These are phyloP conservation scores for Lateolabrax maculatus DNA, from an alignment of 2,797 vertebrate genomes.

Conservation along the genomic window DNA sequence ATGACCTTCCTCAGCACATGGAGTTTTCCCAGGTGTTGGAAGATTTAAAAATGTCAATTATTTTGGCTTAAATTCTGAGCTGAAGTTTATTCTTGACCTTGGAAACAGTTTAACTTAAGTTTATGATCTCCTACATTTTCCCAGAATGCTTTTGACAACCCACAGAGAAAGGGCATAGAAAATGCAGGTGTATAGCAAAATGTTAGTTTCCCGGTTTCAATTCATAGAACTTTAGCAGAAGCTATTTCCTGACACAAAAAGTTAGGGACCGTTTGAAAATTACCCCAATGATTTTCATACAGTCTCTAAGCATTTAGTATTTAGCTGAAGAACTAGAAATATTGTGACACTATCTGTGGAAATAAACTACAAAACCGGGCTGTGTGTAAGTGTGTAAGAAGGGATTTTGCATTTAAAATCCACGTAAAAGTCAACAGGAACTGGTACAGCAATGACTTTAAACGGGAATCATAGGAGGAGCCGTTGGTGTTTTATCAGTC, in stretches of 20 bases:
- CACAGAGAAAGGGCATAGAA: neutral
- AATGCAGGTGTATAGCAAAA: neutral
- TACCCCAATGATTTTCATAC: neutral
- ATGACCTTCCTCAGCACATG: neutral
- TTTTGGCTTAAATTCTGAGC: neutral
- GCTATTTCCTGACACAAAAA: no score
- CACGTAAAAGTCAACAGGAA: conserved; percentile 39
- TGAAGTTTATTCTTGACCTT: neutral
- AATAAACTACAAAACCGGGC: neutral
- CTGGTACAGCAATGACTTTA: conserved; percentile 36
- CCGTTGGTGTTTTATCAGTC: conserved; percentile 72
- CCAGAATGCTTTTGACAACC: neutral
- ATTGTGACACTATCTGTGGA: neutral
- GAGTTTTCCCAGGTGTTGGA: neutral
- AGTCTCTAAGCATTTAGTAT: neutral
- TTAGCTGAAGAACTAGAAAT: neutral
- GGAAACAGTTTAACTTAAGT: neutral
- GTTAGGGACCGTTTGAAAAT: no score
- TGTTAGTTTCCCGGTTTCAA: no score
- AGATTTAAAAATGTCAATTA: neutral
- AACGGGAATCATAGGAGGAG: conserved; percentile 60
- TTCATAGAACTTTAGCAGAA: no score
- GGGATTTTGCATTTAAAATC: neutral
- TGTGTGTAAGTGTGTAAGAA: neutral
- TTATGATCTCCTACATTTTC: conserved; percentile 6